Evolutionary conservation across 2,113 vertebrate genomes (phyloP).

Genomic region (Arizona elegans): DNA sequence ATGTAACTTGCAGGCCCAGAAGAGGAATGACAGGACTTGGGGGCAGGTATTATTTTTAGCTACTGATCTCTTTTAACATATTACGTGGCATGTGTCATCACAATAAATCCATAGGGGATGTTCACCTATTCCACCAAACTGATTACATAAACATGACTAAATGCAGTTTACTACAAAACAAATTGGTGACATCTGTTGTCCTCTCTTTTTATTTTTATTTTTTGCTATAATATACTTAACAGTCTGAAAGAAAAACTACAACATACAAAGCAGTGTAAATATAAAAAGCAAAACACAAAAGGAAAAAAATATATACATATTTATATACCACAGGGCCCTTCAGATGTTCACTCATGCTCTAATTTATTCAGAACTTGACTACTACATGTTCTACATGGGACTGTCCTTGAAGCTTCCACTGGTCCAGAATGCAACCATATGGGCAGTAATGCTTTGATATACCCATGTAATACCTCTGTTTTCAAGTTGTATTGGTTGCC

Average conservation of each 20-base stretch:
- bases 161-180: neutral
- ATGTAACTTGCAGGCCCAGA: neutral
- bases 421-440: neutral
- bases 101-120: neutral
- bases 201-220: neutral
- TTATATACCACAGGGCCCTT: neutral
- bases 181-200: neutral
- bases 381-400: neutral
- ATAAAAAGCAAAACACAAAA: neutral
- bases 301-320: neutral
- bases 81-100: neutral
- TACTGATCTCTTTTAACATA: neutral
- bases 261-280: neutral
- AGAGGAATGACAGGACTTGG: neutral
- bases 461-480: neutral
- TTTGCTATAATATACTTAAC: neutral
- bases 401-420: neutral
- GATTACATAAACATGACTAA: neutral
- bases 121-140: neutral
- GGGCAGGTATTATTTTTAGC: neutral
- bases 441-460: neutral
- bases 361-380: neutral
- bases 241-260: neutral
- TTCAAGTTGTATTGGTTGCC: neutral
- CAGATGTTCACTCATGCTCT: neutral